These are phyloP conservation scores for Sebastes dallii DNA, from an alignment of 2,797 vertebrate genomes.

Conservation along the genomic window DNA sequence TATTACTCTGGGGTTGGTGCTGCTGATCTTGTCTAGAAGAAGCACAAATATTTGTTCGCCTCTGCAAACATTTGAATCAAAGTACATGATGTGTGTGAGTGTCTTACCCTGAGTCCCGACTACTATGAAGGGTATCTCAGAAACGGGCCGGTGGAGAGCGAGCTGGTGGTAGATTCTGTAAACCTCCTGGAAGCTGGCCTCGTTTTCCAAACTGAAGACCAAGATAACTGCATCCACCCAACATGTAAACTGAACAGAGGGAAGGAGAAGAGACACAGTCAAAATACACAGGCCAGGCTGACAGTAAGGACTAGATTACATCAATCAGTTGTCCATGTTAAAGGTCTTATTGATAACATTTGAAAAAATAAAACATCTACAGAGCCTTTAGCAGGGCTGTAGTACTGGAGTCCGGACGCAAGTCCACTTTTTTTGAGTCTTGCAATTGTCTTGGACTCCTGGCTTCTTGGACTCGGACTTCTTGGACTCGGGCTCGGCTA, in stretches of 20 bases:
- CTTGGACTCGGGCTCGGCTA: too few relatives aligned
- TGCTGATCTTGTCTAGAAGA: conserved; percentile 91
- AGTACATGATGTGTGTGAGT: not conserved
- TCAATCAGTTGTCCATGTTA: not conserved
- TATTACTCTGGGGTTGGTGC: conserved; percentile 88
- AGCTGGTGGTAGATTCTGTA: conserved; percentile 88
- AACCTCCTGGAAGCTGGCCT: conserved; percentile 92
- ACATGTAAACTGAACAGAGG: conserved; percentile 83
- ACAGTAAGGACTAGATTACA: not conserved
- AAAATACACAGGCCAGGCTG: not conserved
- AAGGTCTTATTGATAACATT: too few relatives aligned
- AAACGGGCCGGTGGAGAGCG: conserved; percentile 80
- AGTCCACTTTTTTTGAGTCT: too few relatives aligned
- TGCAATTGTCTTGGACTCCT: too few relatives aligned
- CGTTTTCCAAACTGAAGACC: conserved; percentile 96
- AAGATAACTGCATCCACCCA: conserved; percentile 95
- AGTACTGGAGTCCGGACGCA: too few relatives aligned
- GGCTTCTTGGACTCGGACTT: too few relatives aligned
- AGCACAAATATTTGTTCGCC: not conserved
- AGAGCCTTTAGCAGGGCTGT: too few relatives aligned
- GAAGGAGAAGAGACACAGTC: not conserved
- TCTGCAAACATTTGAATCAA: not conserved
- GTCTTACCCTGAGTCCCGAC: conserved; percentile 94
- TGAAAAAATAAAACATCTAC: too few relatives aligned
- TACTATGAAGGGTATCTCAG: conserved; percentile 88